Percentiles rank a stretch among this genome's conserved stretches.
Evolutionary conservation across 2,888 invertebrate genomes (phyloP).

Genomic region (Melanostoma scalare): DNA sequence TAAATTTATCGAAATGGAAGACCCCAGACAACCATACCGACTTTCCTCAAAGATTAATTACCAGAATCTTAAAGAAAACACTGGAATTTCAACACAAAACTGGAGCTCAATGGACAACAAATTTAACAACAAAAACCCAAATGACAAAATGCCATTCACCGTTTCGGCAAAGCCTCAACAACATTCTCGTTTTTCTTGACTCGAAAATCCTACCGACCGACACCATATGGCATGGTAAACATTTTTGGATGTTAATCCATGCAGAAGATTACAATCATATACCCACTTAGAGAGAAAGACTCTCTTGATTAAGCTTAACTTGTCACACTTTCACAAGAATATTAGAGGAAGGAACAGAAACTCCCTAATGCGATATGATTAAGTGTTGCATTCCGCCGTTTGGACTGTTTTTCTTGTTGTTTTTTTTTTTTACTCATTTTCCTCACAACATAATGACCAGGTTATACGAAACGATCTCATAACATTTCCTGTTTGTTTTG

Average conservation of each 20-base stretch:
- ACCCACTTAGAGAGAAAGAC: no score
- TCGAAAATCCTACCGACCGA: slow-evolving; percentile 1
- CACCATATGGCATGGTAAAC: slow-evolving; percentile 40
- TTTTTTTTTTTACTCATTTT: slow-evolving; percentile 21
- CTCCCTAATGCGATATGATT: slow-evolving; percentile 13
- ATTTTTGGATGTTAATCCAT: slow-evolving; percentile 27
- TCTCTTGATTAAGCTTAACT: slow-evolving; percentile 10
- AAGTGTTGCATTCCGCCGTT: slow-evolving; percentile 38
- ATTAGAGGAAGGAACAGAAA: not conserved
- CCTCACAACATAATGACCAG: slow-evolving; percentile 37
- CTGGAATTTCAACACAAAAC: no score
- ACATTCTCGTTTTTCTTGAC: slow-evolving; percentile 12
- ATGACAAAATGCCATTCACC: slow-evolving; percentile 33
- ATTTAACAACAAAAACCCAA: no score
- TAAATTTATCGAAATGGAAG: no score
- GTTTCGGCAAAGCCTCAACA: slow-evolving; percentile 19
- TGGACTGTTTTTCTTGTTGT: slow-evolving; percentile 9
- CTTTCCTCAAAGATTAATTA: no score
- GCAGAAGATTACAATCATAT: not conserved
- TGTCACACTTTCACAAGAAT: slow-evolving; percentile 35
- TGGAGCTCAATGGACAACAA: no score
- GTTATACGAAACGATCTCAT: slow-evolving; percentile 61
- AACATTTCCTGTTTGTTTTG: slow-evolving; percentile 69
- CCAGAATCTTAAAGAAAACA: no score
- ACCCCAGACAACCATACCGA: no score